Conservation (phyloP, 2,888 invertebrate species). For the Lasioglossum marginatum region DNA sequence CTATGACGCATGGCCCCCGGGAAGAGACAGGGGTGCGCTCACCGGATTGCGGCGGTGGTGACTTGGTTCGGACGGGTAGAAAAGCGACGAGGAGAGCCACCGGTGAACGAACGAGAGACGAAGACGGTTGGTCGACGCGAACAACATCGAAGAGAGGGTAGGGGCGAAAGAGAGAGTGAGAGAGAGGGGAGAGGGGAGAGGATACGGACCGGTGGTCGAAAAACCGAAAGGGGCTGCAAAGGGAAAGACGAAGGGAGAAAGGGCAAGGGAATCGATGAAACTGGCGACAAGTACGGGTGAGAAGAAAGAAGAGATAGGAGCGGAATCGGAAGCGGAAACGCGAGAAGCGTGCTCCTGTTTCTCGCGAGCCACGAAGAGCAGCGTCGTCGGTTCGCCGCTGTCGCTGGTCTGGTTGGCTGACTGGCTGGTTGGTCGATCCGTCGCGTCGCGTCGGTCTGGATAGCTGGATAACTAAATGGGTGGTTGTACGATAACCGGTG, state of each 20-base stretch:
- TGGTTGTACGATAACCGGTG: conserved; percentile 64
- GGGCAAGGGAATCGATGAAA: conserved; percentile 40
- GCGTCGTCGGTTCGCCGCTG: conserved; percentile 59
- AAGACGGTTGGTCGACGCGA: not conserved
- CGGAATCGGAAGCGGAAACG: conserved; percentile 35
- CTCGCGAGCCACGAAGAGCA: conserved; percentile 43
- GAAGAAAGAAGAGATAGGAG: not conserved
- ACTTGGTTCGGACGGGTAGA: conserved; percentile 69
- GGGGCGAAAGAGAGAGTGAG: not conserved
- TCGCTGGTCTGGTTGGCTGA: conserved; percentile 37
- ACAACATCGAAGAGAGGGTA: conserved; percentile 49
- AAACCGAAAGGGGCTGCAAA: conserved; percentile 28
- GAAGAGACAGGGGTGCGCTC: conserved; percentile 81
- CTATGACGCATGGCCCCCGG: conserved; percentile 84
- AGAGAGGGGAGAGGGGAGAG: conserved; percentile 19
- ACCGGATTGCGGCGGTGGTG: conserved; percentile 75
- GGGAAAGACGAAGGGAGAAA: conserved; percentile 56
- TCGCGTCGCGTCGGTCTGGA: conserved; percentile 25
- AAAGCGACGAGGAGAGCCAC: conserved; percentile 53
- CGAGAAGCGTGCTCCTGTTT: conserved; percentile 51
- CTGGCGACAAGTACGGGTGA: conserved; percentile 15
- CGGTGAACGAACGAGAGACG: conserved; percentile 45
- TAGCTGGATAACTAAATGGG: conserved; percentile 51
- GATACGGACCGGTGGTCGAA: conserved; percentile 28
- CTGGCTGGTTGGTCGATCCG: conserved; percentile 35